Conservation (phyloP, 2,113 vertebrate genomes). For the Neolamprologus modestus region DNA sequence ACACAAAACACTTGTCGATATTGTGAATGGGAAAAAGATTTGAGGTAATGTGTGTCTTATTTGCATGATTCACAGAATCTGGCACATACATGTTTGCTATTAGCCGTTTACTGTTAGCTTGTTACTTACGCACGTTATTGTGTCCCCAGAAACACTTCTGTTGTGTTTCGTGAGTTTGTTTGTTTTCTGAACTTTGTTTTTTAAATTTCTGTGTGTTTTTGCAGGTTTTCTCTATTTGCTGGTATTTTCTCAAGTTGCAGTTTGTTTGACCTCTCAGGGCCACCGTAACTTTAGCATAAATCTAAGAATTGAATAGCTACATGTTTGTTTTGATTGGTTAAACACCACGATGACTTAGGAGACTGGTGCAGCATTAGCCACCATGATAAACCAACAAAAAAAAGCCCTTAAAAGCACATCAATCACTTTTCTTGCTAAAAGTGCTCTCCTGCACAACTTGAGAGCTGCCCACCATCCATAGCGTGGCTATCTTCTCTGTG, state of each 20-base stretch:
- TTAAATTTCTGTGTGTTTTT: not conserved
- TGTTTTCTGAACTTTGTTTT: not conserved
- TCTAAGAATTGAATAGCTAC: not conserved
- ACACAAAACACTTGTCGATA: not conserved
- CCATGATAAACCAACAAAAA: not conserved
- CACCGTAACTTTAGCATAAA: not conserved
- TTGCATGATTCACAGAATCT: not conserved
- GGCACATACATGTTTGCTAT: not conserved
- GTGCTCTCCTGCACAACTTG: not conserved
- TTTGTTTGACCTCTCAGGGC: not conserved
- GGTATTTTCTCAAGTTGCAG: not conserved
- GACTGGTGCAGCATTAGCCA: not conserved
- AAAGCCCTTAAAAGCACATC: not conserved
- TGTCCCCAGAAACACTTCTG: not conserved
- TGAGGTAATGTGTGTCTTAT: not conserved
- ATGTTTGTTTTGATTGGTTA: not conserved
- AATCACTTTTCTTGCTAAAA: not conserved
- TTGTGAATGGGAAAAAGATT: not conserved
- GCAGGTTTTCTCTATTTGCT: not conserved
- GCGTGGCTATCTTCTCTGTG: not conserved
- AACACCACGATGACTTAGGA: not conserved
- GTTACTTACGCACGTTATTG: not conserved
- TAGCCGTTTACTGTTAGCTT: not conserved
- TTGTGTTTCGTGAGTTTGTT: not conserved
- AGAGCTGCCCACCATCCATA: not conserved